Percentiles rank a stretch among this genome's conserved stretches.
These are phyloP conservation scores for Therioaphis trifolii DNA, from an alignment of 2,888 invertebrate species.

Conservation along the genomic window DNA sequence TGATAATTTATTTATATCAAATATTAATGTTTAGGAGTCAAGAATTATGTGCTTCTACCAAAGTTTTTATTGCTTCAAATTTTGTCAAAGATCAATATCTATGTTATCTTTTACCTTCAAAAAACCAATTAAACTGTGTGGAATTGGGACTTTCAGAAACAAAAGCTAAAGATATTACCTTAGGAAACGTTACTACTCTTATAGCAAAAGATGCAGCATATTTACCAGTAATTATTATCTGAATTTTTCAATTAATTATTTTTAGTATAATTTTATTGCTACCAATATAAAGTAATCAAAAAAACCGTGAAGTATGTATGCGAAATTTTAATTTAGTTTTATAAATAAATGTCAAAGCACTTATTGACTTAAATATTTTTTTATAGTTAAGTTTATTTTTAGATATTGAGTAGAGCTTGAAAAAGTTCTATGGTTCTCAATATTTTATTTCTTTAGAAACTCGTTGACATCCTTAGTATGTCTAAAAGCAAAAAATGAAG, in stretches of 20 bases:
- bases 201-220: constrained; percentile 86
- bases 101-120: constrained; percentile 79
- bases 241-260: constrained; percentile 3
- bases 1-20: neutral
- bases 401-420: no score
- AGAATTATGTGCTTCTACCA: constrained; percentile 74
- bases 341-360: no score
- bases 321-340: no score
- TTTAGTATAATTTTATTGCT: neutral
- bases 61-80: constrained; percentile 87
- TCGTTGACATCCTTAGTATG: no score
- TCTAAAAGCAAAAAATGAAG: no score
- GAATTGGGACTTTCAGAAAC: constrained; percentile 76
- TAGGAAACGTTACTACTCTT: constrained; percentile 79
- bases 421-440: no score
- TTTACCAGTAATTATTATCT: constrained; percentile 73
- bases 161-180: constrained; percentile 74
- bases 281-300: no score
- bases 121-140: constrained; percentile 77
- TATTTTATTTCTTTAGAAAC: no score
- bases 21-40: constrained; percentile 68
- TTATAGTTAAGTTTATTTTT: no score
- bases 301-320: no score
- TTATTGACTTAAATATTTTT: no score
- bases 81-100: constrained; percentile 86